Base-by-base conservation (phyloP, 2,113 vertebrate species). In the Platycercus adscitus region DNA sequence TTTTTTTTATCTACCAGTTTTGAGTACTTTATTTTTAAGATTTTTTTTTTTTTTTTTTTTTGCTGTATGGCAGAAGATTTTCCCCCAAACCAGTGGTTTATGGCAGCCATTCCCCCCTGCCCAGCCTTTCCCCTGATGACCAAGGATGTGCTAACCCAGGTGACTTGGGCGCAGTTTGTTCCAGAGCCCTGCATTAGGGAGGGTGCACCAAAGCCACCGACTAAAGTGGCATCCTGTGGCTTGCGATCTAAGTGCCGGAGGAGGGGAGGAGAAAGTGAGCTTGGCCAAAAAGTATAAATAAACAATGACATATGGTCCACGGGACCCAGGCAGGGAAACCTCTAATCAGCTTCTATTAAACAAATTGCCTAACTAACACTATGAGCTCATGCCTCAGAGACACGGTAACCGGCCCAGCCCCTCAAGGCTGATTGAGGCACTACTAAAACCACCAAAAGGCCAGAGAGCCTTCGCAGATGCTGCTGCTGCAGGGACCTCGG, bases 401-500 rank as follows among this genome's bases (percentile, higher is more conserved):
- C 47, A 37, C 0, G 33, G 73, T 29, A 41, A 68, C 35, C 1
- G 0, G 50, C 33, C 39, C 83, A 63, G 81, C 33, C 65, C 81
- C 77, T 56, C 11, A 2, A n/a, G n/a, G 33, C 50, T 19, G 56
- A 46, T 2, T 3, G 16, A 28, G 88, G 18, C 60, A 15, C 50
- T 63, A 44, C 44, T 9, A 72, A 39, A 61, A 29, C 33, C 44
- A 19, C 60, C 20, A 18, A 49, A 14, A 12, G 10, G 3, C 43
- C 75, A 5, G 7, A 10, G 10, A 73, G 10, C 44, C 81, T 64
- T 46, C 5, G 26, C 14, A 44, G 75, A 13, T 23, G n/a, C 47
- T 17, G 46, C 26, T 2, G 2, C 20, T 2, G 13, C 2, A 0
- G 21, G 35, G 20, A 33, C 26, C 20, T 19, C 0, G 0, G 43